Evolutionary conservation across 2,888 invertebrate genomes (phyloP).

Genomic region (Hyppa rectilinea): DNA sequence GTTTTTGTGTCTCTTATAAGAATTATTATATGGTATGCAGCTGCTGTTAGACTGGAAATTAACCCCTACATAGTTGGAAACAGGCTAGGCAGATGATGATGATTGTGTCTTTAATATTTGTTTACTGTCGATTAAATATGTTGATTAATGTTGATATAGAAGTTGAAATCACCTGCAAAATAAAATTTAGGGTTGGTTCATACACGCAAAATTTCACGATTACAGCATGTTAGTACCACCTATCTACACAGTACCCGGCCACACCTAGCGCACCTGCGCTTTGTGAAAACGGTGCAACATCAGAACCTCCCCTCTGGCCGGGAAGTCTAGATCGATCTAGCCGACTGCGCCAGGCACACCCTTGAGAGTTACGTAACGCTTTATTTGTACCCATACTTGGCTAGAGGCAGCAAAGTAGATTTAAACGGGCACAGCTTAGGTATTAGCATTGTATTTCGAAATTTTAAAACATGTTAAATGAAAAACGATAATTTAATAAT

Average conservation of each 20-base stretch:
- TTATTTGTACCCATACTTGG: constrained; percentile 10
- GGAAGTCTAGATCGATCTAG: constrained; percentile 56
- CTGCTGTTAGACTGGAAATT: too few relatives aligned
- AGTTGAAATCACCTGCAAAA: constrained; percentile 2
- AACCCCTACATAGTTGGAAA: too few relatives aligned
- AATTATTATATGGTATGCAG: too few relatives aligned
- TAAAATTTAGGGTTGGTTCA: neutral
- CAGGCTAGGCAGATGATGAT: too few relatives aligned
- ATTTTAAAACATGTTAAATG: neutral
- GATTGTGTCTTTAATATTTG: too few relatives aligned
- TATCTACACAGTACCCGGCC: neutral
- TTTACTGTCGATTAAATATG: too few relatives aligned
- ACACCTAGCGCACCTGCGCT: constrained; percentile 37
- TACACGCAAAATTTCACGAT: neutral
- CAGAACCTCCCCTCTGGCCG: constrained; percentile 9
- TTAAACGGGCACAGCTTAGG: neutral
- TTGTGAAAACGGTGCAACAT: constrained; percentile 25
- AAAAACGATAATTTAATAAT: constrained; percentile 15
- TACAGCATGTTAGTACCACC: neutral
- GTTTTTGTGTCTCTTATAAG: neutral
- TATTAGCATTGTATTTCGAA: neutral
- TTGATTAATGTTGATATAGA: neutral
- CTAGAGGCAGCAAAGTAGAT: neutral
- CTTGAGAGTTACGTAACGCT: constrained; percentile 37
- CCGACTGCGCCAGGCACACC: constrained; percentile 26